Percentiles rank a stretch among this genome's conserved stretches.
Conservation (phyloP, 2,797 vertebrate genomes). For the Peromyscus melanophrys region DNA sequence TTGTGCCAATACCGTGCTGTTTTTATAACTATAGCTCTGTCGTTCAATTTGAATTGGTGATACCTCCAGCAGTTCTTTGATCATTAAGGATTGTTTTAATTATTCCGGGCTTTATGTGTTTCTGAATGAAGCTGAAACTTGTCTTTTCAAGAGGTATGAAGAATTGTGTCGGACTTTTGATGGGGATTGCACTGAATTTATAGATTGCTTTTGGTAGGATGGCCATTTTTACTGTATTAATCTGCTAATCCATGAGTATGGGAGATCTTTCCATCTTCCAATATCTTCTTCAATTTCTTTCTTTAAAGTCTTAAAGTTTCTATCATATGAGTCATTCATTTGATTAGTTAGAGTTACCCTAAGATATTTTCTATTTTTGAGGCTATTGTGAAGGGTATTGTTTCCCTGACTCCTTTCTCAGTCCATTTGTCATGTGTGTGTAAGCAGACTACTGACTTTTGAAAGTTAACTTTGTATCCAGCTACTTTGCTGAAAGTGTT, state of each 20-base stretch:
- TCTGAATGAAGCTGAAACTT: background rate
- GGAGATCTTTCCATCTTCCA: background rate
- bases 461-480: background rate
- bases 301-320: background rate
- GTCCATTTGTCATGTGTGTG: background rate
- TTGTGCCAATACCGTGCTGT: background rate
- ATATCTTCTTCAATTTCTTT: background rate
- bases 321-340: background rate
- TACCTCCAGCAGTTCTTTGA: background rate
- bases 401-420: background rate
- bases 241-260: background rate
- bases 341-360: background rate
- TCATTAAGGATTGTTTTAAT: background rate
- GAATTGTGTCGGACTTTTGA: background rate
- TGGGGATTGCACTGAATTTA: background rate
- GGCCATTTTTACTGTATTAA: background rate
- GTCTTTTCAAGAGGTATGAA: background rate
- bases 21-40: background rate
- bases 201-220: background rate
- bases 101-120: background rate
- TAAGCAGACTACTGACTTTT: background rate
- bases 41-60: background rate
- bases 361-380: background rate
- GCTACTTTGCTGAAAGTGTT: background rate
- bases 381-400: background rate